These are phyloP conservation scores for Argynnis bischoffii DNA, from an alignment of 2,888 invertebrate genomes.

Conservation along the genomic window DNA sequence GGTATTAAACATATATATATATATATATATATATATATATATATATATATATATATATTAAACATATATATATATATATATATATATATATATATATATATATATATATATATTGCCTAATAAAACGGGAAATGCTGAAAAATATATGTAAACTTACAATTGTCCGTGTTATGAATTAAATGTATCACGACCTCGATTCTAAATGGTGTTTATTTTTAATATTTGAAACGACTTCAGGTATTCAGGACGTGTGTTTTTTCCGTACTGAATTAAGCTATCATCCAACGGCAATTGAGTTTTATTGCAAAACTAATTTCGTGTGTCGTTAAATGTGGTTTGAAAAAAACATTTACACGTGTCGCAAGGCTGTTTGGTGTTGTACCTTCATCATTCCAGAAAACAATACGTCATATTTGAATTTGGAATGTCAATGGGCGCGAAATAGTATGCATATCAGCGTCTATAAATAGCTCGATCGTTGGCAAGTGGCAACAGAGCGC, in stretches of 20 bases:
- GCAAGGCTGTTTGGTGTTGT: constrained; percentile 5
- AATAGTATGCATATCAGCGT: constrained; percentile 37
- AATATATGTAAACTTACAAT: constrained; percentile 3
- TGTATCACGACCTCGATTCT: constrained; percentile 23
- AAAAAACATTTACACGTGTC: constrained; percentile 6
- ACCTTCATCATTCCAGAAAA: constrained; percentile 23
- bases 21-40: too few species aligned
- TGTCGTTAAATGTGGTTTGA: constrained; percentile 11
- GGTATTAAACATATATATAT: not conserved
- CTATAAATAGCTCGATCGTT: constrained; percentile 42
- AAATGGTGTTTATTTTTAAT: constrained; percentile 33
- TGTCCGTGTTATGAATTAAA: not conserved
- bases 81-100: too few species aligned
- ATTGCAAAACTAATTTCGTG: constrained; percentile 22
- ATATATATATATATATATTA: too few species aligned
- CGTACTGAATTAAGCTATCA: constrained; percentile 2
- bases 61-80: too few species aligned
- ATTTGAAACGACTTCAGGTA: constrained; percentile 27
- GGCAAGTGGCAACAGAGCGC: constrained; percentile 44
- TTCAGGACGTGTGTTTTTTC: constrained; percentile 25
- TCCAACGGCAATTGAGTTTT: constrained; percentile 28
- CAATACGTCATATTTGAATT: constrained; percentile 41
- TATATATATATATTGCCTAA: too few species aligned
- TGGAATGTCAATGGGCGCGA: constrained; percentile 43
- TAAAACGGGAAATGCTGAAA: constrained; percentile 6